Base-by-base conservation (phyloP, 2,888 invertebrate species). In the Euzophera pinguis region DNA sequence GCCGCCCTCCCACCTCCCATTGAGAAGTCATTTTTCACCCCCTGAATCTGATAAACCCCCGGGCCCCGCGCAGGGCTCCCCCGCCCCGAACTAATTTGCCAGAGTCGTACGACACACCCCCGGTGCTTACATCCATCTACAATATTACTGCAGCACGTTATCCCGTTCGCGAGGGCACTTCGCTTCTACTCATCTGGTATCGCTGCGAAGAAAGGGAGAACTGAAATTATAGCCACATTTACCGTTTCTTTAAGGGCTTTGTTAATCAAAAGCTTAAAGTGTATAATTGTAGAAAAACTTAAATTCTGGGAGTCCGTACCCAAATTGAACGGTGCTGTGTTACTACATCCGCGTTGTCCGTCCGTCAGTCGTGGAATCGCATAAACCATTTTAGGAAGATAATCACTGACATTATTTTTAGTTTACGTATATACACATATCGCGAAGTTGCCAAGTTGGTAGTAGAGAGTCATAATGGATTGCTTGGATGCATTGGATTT, bases 21-120 rank as follows among this genome's bases (percentile, higher is more conserved):
- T 89, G 85, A 89, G 87, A 88, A 88, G 81, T 84, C 75, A 86
- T 87, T 89, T 88, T 88, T 88, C 79, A 84, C 86, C 88, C 89
- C 89, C 88, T 81, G 86, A 84, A 88, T 87, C 85, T 84, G 88
- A 87, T 87, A 89, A 86, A 85, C 84, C 86, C 85, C 75, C 72
- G 71, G 74, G 75, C 77, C 65, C 59, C 62, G 80, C 67, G 74
- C 69, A 83, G 81, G 72, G 85, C 88, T 79, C 88, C 85, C 88
- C 88, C 89, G 87, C 87, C 90, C 90, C 90, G 90, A 90, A 90
- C 89, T 90, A 90, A 90, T 90, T 90, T 90, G 74, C 81, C 80
- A 70, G 81, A 90, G 88, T 88, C 86, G 84, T 78, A 84, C 85
- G 89, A 89, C 89, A 89, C 90, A 87, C 90, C 89, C 89, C 87